phyloP scores from a whole-genome alignment of 1,140 invertebrate genomes.

The Akabosia matsudoensis region DNA sequence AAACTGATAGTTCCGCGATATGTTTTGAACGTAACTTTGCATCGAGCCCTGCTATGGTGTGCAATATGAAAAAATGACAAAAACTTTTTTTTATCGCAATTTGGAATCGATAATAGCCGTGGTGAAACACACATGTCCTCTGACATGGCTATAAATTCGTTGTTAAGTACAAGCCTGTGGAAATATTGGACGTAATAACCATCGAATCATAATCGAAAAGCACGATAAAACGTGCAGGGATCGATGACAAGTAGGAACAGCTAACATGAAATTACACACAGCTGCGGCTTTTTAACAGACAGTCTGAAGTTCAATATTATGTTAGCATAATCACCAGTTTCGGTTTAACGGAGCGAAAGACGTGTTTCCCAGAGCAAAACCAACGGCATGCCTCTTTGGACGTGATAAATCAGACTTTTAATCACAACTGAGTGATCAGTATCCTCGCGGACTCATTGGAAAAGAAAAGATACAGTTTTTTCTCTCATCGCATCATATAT shows the following conservation, averaged over 20 bases:
- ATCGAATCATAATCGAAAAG: too few species aligned
- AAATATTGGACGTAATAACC: too few species aligned
- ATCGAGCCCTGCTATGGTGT: neutral
- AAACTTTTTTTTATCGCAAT: neutral
- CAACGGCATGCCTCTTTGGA: neutral
- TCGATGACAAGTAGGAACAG: too few species aligned
- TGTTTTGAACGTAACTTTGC: neutral
- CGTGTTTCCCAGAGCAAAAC: neutral
- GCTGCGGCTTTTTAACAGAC: neutral
- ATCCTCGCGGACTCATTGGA: slow-evolving; percentile 1
- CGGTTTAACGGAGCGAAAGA: neutral
- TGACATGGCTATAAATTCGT: too few species aligned
- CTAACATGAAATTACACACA: neutral
- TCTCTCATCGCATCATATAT: too few species aligned
- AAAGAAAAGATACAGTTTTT: neutral
- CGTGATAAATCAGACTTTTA: neutral
- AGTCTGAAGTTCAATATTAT: neutral
- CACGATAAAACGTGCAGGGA: too few species aligned
- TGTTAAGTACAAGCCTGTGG: too few species aligned
- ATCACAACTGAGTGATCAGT: neutral
- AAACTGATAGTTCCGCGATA: too few species aligned
- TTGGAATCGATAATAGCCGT: neutral
- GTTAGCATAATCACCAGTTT: neutral
- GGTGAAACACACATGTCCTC: neutral
- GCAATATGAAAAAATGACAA: neutral